Conservation (phyloP, 2,797 vertebrate species). For the Borostomias antarcticus region DNA sequence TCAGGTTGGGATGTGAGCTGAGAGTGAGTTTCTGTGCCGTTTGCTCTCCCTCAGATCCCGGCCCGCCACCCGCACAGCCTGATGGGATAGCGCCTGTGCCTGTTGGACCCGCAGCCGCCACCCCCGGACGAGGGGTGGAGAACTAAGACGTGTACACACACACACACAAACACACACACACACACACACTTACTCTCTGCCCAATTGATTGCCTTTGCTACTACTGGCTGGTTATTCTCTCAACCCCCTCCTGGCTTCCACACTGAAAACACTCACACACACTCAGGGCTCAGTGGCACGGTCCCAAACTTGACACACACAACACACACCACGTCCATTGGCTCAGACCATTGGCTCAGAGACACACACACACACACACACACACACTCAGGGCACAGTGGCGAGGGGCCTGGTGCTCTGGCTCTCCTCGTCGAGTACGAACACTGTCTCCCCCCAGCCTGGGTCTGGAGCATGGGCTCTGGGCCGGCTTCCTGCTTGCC, state of each 20-base stretch:
- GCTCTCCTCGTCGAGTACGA: constrained; percentile 52
- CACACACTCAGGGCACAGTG: constrained; percentile 53
- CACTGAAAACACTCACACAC: constrained; percentile 29
- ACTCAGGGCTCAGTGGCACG: constrained; percentile 51
- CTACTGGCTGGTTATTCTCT: constrained; percentile 55
- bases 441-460: constrained; percentile 62
- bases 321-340: neutral
- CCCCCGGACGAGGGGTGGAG: constrained; percentile 75
- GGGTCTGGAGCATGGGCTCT: constrained; percentile 25
- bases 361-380: constrained; percentile 17
- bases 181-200: constrained; percentile 37
- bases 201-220: constrained; percentile 60
- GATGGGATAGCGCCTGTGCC: constrained; percentile 84
- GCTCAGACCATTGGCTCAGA: too few species aligned
- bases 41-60: constrained; percentile 78
- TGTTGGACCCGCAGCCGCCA: constrained; percentile 75
- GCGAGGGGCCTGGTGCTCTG: constrained; percentile 42
- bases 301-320: constrained; percentile 29
- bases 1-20: too few species aligned
- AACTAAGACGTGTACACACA: constrained; percentile 60
- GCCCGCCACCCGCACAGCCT: constrained; percentile 74
- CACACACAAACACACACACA: constrained; percentile 21
- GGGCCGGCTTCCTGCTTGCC: neutral
- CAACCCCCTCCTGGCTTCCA: constrained; percentile 22
- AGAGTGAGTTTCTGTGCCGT: neutral